Percentiles rank a stretch among this genome's conserved stretches.
phyloP scores from a whole-genome alignment of 2,797 vertebrate species.

The Coluber constrictor region DNA sequence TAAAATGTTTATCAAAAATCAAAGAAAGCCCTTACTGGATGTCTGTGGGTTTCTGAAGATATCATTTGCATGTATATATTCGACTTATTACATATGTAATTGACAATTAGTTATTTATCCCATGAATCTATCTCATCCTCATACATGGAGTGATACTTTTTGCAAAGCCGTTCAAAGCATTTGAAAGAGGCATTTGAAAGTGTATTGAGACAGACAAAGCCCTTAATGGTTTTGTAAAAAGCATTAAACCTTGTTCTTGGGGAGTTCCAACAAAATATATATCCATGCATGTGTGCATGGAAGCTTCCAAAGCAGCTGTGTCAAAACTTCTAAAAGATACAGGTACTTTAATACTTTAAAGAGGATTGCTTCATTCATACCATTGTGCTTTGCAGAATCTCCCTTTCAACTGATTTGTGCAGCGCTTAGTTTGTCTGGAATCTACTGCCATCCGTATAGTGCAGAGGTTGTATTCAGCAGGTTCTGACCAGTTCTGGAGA shows the following conservation, averaged over 20 bases:
- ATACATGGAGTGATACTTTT: not conserved
- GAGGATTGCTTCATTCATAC: not conserved
- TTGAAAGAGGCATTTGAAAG: not conserved
- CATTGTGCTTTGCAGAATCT: not conserved
- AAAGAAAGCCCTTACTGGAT: not conserved
- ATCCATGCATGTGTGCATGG: not conserved
- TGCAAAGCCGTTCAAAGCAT: not conserved
- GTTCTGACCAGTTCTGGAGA: no score
- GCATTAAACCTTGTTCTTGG: not conserved
- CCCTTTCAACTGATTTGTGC: not conserved
- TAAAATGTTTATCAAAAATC: not conserved
- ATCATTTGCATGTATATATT: not conserved
- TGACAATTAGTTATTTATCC: not conserved
- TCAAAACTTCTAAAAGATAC: not conserved
- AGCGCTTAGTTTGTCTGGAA: not conserved
- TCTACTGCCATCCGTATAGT: not conserved
- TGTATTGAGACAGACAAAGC: not conserved
- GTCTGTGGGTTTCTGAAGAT: not conserved
- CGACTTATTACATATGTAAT: not conserved
- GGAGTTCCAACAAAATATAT: not conserved
- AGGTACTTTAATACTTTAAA: not conserved
- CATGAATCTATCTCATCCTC: not conserved
- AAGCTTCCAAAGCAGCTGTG: not conserved
- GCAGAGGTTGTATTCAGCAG: no score
- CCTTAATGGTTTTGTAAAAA: not conserved